These are phyloP conservation scores for Drosophila nr. medialis DNA, from an alignment of 2,888 invertebrate genomes.

Conservation along the genomic window DNA sequence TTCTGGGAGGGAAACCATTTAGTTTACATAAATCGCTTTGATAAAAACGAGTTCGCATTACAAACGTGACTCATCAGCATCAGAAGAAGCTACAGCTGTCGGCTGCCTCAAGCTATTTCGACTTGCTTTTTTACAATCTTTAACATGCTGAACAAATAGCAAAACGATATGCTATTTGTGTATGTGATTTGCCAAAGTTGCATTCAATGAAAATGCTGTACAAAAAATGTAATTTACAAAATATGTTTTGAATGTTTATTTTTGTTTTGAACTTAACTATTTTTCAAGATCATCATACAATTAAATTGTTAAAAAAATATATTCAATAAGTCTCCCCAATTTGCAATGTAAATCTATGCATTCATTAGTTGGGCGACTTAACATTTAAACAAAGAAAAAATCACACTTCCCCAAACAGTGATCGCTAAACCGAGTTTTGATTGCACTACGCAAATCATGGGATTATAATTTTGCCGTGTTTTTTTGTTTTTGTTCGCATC, in stretches of 20 bases:
- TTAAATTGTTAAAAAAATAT: not conserved
- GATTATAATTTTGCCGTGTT: conserved; percentile 30
- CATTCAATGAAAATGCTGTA: conserved; percentile 20
- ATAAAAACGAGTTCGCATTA: conserved; percentile 68
- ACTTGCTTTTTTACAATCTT: conserved; percentile 47
- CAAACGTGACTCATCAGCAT: conserved; percentile 65
- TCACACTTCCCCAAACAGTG: conserved; percentile 18
- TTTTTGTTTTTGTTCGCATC: conserved; percentile 23
- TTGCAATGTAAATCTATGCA: not conserved
- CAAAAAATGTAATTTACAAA: not conserved
- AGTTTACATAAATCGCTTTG: conserved; percentile 47
- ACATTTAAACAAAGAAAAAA: not conserved
- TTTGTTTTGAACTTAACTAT: not conserved
- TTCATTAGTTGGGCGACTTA: conserved; percentile 4
- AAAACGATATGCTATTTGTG: conserved; percentile 9
- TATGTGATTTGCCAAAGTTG: conserved; percentile 39
- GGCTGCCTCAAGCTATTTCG: conserved; percentile 39
- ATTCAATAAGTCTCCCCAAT: not conserved
- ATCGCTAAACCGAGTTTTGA: conserved; percentile 42
- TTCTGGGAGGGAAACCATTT: conserved; percentile 48
- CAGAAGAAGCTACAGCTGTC: conserved; percentile 37
- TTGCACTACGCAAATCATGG: conserved; percentile 55
- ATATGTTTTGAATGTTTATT: not conserved
- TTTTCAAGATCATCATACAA: not conserved
- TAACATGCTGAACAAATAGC: conserved; percentile 25